Base-by-base conservation (phyloP, 1,140 invertebrate genomes). In the Venustaconcha ellipsiformis region DNA sequence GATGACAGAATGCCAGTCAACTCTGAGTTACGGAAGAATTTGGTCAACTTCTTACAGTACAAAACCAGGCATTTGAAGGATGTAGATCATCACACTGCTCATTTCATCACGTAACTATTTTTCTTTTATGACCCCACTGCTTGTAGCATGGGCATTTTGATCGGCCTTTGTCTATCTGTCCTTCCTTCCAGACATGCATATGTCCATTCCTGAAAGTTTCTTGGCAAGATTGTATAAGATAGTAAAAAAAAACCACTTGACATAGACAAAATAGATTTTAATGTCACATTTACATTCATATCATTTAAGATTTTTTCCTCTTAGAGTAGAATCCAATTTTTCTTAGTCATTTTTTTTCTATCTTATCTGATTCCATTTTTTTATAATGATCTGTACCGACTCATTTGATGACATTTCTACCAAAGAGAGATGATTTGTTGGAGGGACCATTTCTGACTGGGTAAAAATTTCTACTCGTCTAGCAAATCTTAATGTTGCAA, bases 41-140 rank as follows among this genome's bases (percentile, higher is more conserved):
- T 99, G 85, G 93, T 94, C 78, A 95, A 94, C 89, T 96, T 99
- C 89, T 96, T 96, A 88, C 94, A 96, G 86, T 98, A 97, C 90
- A 94, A 94, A 66, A 93, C 94, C 58, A 92, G 95, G 82, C 94
- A 94, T 86, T 91, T 97, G 58, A 95, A 94, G 88, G 94, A 94
- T 84, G 92, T 96, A 64, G 93, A 94, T 73, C 94, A 95, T 86
- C 96, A 99, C 88, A 96, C 96, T 17, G 96, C 95, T 48, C 96
- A 98, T 89, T 90, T 99, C 73, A 92, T 99, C 74, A 96, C 96
- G 95, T 97, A 90, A 94, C 94, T 83, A 30, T 58, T 3, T 48
- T 48, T 15, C 18, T 48, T 55, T 18, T 68, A 14, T 17, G 13
- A n/a, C 26, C n/a, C 17, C 2, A 55, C 18, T 55, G 37, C n/a